Evolutionary conservation across 2,113 vertebrate genomes (phyloP), one percentile per base, ranked within the genome.

Genomic region (Mesocricetus auratus): DNA sequence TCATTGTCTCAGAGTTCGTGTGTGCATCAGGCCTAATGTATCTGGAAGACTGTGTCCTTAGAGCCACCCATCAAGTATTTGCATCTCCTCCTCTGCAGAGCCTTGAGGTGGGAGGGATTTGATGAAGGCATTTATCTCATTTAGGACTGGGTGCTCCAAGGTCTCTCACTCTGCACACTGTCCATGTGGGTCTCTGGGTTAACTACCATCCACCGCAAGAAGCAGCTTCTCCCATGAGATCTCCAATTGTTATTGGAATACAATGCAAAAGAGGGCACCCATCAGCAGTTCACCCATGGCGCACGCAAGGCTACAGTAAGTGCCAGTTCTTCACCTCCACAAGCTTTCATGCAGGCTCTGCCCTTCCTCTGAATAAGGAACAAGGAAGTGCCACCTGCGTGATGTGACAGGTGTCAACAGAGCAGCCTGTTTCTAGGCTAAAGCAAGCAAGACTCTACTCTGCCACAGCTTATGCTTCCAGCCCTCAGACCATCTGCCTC

Each of bases 311-410:
- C 47, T 13, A 21, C 45, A 68, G 39, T 26, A 16, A 64, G 60
- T 8, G 22, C 7, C 78, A 26, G 31, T 24, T 47, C 26, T 56
- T 5, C 5, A 1, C 47, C 33, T 68, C 29, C 42, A 4, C 7
- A 56, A 50, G 85, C 69, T 58, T 74, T 89, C 39, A 62, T 50
- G 42, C 24, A 47, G 68, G 53, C 66, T 7, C 21, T 19, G 31
- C 74, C 91, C 29, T 95, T 60, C 53, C 29, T 73, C 85, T 66
- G 75, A 94, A 95, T 58, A 75, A 88, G 96, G 97, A 98, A 97
- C 93, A 96, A 97, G 97, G 97, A 97, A 97, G 91, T 91, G 47
- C 71, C 95, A 96, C 87, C 62, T 45, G 21, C 42, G 36, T 39
- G 79, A 79, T 31, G 60, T 53, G 89, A 83, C 89, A 58, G 42